Base-by-base conservation (phyloP, 2,797 vertebrate species). In the Sibirionetta formosa region DNA sequence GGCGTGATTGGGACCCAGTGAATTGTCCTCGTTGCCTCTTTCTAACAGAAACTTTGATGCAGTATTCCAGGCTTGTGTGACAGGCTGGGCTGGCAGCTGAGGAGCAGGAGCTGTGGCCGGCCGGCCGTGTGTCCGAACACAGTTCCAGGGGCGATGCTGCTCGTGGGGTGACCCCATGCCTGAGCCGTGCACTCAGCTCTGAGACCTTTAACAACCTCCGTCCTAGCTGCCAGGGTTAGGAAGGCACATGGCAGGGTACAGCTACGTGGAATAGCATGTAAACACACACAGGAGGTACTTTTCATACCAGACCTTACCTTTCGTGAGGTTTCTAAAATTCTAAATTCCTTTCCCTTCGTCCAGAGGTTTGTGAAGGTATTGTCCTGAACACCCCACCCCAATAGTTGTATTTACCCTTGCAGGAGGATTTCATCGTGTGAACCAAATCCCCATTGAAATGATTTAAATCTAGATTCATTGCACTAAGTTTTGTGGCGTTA, bases 191-290 rank as follows among this genome's bases (percentile, higher is more conserved):
- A 20, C 18, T 29, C 40, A 9, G 18, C 61, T 64, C 38, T 14
- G 61, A 13, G 38, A 64, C 20, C 27, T 40, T 33, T 24, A 14
- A 44, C 36, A 40, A 0, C 38, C 51, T n/a, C 58, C 18, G 40
- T 3, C 23, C 0, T 22, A 18, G 4, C 31, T 12, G 19, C 44
- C 11, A 7, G 33, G 23, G 23, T 19, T 20, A n/a, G 31, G 27
- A 29, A 27, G 40, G 20, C 19, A 7, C 3, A 44, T 5, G 0
- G 2, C 11, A 31, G 14, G 11, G 29, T 9, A 1, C 11, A 0
- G 0, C 71, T 35, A 3, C 0, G 0, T 2, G 2, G 54, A 38
- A 18, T 12, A 44, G 33, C 7, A 20, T 65, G 33, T 22, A 64
- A 82, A 68, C 46, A 26, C 13, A 2, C 8, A 76, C 38, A 16